Percentiles rank a stretch among this genome's conserved stretches.
Evolutionary conservation across 2,113 vertebrate species (phyloP).

Genomic region (Oreocharis arfaki): DNA sequence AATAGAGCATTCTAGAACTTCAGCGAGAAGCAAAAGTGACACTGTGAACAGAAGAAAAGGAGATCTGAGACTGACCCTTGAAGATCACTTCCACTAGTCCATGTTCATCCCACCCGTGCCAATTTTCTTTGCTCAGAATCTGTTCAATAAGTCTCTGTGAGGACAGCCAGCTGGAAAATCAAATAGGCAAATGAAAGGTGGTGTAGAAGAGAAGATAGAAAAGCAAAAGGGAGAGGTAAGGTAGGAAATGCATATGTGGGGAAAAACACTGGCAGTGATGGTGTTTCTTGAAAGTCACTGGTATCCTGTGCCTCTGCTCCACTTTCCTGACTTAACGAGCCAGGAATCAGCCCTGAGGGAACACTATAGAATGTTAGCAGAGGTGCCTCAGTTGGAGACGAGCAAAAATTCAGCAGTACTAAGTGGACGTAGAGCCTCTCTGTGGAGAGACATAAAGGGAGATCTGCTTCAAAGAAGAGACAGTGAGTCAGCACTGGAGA

Average conservation of each 20-base stretch:
- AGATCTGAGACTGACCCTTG: not conserved
- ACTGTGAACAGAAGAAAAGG: not conserved
- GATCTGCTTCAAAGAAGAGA: not conserved
- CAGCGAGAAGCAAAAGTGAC: not conserved
- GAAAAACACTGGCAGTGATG: not conserved
- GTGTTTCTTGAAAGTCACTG: not conserved
- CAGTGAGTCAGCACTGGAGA: not conserved
- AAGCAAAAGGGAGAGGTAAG: not conserved
- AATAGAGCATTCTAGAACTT: not conserved
- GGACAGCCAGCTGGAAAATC: not conserved
- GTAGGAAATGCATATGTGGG: not conserved
- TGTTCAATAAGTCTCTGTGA: not conserved
- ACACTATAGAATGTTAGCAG: not conserved
- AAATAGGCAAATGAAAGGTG: not conserved
- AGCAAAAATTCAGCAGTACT: not conserved
- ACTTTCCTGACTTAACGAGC: not conserved
- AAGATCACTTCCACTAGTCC: not conserved
- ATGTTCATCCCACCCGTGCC: rapidly evolving
- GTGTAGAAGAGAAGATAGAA: not conserved
- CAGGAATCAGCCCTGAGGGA: not conserved
- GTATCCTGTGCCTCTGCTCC: not conserved
- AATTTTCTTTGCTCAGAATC: not conserved
- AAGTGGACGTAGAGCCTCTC: not conserved
- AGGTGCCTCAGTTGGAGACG: not conserved
- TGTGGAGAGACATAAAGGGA: not conserved